Base-by-base conservation (phyloP, 2,797 vertebrate species). In the Chiloscyllium punctatum region DNA sequence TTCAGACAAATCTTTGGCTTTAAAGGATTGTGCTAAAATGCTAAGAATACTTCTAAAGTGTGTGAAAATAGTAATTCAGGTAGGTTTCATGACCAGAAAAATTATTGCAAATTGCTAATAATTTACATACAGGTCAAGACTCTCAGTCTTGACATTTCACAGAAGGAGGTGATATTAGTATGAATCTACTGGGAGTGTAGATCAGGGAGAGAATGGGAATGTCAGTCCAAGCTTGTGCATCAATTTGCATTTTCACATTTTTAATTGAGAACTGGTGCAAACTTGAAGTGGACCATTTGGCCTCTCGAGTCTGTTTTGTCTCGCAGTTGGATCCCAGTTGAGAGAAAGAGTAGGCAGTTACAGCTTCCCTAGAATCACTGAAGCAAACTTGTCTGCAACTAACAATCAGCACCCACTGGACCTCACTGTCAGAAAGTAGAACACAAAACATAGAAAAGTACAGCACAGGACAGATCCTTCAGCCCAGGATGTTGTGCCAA, bases 1-100 rank as follows among this genome's bases (percentile, higher is more conserved):
- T 95, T 95, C 71, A 77, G 71, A 77, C 30, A 4, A 95, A n/a
- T 33, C 94, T 77, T 95, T 95, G 94, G 57, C 53, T 94, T 53
- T 42, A 42, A 94, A 57, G 42, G 71, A 74, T 94, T 94, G 15
- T 94, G 69, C 94, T 48, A 69, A 48, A 15, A 30, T 74, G 94
- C 48, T 94, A 30, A 18, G 69, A 16, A 42, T 30, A 48, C 42
- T 94, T 94, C n/a, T 94, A 37, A 51, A 53, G 18, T 94, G 68
- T 27, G n/a, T 53, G 42, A 21, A 94, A 53, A 18, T 53, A 71
- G 69, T 53, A 95, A 77, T 77, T 53, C 69, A 33, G 25, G n/a
- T 23, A 77, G 3, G 25, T 77, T 74, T n/a, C 37, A 68, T 66
- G 18, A 57, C 25, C 13, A 71, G 69, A 94, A 72, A 72, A 25